These are phyloP conservation scores for Channa striata DNA, from an alignment of 2,797 vertebrate species.

Conservation along the genomic window DNA sequence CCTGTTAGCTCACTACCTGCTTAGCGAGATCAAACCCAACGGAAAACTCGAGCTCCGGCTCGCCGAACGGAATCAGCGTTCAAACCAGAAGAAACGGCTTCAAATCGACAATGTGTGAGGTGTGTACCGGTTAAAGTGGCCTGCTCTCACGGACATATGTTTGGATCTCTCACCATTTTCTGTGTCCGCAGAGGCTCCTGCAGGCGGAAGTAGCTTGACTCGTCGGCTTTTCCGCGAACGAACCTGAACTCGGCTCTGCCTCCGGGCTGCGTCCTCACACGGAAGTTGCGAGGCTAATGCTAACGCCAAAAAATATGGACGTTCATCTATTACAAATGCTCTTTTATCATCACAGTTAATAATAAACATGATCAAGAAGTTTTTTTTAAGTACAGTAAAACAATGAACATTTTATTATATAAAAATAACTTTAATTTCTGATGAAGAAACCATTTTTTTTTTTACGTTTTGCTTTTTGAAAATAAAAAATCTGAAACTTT, in stretches of 20 bases:
- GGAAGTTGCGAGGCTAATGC: no score
- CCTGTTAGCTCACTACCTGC: conserved; percentile 50
- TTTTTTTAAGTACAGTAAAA: background rate
- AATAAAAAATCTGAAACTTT: no score
- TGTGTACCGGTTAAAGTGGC: background rate
- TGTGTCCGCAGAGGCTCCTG: conserved; percentile 55
- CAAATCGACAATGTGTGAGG: fast-evolving
- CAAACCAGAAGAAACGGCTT: fast-evolving
- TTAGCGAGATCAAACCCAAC: background rate
- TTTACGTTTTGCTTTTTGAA: no score
- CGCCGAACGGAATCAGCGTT: fast-evolving
- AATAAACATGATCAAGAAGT: no score
- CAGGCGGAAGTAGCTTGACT: conserved; percentile 79
- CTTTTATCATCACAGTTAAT: no score
- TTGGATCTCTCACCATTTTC: conserved; percentile 80
- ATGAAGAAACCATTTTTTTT: no score
- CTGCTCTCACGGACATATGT: background rate
- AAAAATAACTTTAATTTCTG: no score
- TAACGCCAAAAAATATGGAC: no score
- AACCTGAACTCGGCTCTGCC: conserved; percentile 53
- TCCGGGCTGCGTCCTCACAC: background rate
- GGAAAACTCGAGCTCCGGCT: background rate
- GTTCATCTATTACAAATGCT: no score
- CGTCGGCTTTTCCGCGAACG: conserved; percentile 60
- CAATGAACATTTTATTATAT: background rate